Evolutionary conservation across 2,888 invertebrate species (phyloP), one percentile per base, ranked within the genome.

Genomic region (Tuta absoluta): DNA sequence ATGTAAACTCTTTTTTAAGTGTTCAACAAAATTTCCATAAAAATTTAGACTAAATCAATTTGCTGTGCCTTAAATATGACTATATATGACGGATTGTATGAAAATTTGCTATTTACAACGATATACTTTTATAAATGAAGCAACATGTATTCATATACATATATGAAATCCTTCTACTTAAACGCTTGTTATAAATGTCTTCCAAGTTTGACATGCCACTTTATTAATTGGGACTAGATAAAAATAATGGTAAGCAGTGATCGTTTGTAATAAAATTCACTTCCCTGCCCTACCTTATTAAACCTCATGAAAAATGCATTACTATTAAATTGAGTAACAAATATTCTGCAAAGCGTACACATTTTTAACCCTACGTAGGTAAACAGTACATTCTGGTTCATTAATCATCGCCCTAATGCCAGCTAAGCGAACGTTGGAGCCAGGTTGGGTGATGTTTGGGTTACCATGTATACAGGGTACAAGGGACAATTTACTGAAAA

Each of bases 381-480:
- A 61, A 75, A 77, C 78, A 11, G 48, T 48, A 19, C 17, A 48
- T 45, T 11, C 11, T 74, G 83, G 72, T 86, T 83, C 88, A 90
- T 91, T 87, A 88, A 89, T 91, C 90, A 91, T 85, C 81, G 74
- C 81, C 77, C 75, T 83, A 86, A 86, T 80, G 81, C 83, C 78
- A 75, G 82, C 79, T 79, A 81, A 84, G 86, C 84, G 84, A 86
- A 88, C 86, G 77, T 81, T 77, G 82, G 81, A 76, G 51, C 51
- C 24, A 53, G 24, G 51, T 49, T 49, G 49, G 49, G 21, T 19
- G 3, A 49, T 12, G 21, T 14, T 14, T 12, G 24, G 23, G 1
- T 23, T 7, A 53, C 23, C 12, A 14, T 51, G 24, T 3, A 33
- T 33, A 33, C 33, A 1, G 33, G 8, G 33, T 33, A 33, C 33